phyloP scores from a whole-genome alignment of 2,888 invertebrate species.

The Beris morrisii region DNA sequence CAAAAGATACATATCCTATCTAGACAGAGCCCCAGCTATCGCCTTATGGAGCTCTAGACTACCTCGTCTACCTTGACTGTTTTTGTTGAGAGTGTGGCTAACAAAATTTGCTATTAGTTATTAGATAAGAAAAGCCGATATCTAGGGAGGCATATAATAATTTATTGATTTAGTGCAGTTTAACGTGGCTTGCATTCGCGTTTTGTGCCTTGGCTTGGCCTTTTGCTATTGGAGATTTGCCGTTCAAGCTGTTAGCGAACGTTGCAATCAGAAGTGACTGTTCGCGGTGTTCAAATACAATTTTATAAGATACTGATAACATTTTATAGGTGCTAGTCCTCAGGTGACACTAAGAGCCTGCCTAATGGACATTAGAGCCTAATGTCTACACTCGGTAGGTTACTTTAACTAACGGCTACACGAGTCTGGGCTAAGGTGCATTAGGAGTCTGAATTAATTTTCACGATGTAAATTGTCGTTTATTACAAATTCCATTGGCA shows the following conservation, averaged over 20 bases:
- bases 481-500: conserved; percentile 7
- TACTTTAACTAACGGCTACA: too few relatives aligned
- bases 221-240: too few relatives aligned
- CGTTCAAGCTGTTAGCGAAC: too few relatives aligned
- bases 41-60: background rate
- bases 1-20: conserved; percentile 3
- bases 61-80: conserved; percentile 31
- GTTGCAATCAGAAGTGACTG: too few relatives aligned
- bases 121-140: conserved; percentile 36
- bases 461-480: background rate
- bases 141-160: background rate
- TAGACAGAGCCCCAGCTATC: background rate
- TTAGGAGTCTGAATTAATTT: conserved; percentile 18
- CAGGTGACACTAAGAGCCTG: too few relatives aligned
- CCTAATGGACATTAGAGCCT: too few relatives aligned
- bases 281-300: too few relatives aligned
- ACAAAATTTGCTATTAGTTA: conserved; percentile 39
- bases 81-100: conserved; percentile 21
- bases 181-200: too few relatives aligned
- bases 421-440: background rate
- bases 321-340: too few relatives aligned
- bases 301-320: too few relatives aligned
- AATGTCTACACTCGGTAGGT: too few relatives aligned
- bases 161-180: background rate
- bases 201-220: too few relatives aligned